These are phyloP conservation scores for Hirtodrosophila cameraria DNA, from an alignment of 2,888 invertebrate genomes.

Conservation along the genomic window DNA sequence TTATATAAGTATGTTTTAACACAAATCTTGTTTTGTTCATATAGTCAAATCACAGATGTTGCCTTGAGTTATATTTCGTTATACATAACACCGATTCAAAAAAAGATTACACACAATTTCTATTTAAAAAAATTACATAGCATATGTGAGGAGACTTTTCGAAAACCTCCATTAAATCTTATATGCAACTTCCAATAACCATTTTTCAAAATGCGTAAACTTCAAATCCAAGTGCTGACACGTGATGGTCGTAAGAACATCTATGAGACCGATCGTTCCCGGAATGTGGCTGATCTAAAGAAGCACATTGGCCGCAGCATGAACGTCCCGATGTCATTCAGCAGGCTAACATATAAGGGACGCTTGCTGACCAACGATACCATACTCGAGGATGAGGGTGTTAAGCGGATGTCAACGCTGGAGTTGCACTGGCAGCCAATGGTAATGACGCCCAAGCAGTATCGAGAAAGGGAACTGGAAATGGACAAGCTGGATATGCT, in stretches of 20 bases:
- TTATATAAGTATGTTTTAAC: no score
- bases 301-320: slow-evolving; percentile 47
- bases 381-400: slow-evolving; percentile 53
- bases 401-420: slow-evolving; percentile 54
- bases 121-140: slow-evolving; percentile 7
- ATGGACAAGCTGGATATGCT: slow-evolving; percentile 48
- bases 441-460: slow-evolving; percentile 52
- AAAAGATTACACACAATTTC: not conserved
- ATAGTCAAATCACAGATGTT: not conserved
- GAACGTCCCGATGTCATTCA: slow-evolving; percentile 67
- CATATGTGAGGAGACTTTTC: slow-evolving; percentile 5
- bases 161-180: not conserved
- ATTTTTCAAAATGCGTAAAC: slow-evolving; percentile 39
- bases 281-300: slow-evolving; percentile 56
- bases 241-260: slow-evolving; percentile 55
- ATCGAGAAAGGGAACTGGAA: slow-evolving; percentile 55
- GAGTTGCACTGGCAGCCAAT: slow-evolving; percentile 57
- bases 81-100: not conserved
- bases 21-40: not conserved
- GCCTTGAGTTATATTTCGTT: slow-evolving; percentile 25
- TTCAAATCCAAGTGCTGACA: slow-evolving; percentile 55
- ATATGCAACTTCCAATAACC: not conserved
- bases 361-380: slow-evolving; percentile 45
- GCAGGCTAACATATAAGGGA: slow-evolving; percentile 54
- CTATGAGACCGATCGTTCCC: slow-evolving; percentile 55